Base-by-base conservation (phyloP, 2,888 invertebrate species). In the Minunthozetes semirufus region DNA sequence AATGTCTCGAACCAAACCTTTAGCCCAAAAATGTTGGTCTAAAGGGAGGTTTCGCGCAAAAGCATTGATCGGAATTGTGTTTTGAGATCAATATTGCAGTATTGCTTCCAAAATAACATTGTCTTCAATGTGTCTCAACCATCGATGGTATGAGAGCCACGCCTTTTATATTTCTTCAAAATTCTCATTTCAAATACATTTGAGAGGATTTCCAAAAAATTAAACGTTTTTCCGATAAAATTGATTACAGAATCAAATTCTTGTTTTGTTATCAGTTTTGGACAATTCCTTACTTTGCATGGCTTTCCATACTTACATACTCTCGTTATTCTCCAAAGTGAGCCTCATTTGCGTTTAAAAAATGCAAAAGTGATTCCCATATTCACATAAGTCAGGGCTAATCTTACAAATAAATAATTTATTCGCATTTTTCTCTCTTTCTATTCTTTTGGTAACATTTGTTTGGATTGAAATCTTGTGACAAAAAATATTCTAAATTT, bases 11-110 rank as follows among this genome's bases (percentile, higher is more conserved):
- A 61, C 4, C 61, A 61, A 61, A 61, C 61, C 61, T 61, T 61
- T 61, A 29, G 61, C 61, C 61, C 4, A 66, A 38, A 66, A 66
- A 66, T 66, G 66, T 38, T 66, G 33, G 19, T 66, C 9, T 38
- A n/a, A 66, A 66, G 66, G 66, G 66, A 66, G 66, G 66, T 33
- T 11, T 66, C 38, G 66, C 66, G 66, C 66, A 66, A 66, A 38
- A 38, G 33, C 66, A 66, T 66, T 66, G 66, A 15, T 38, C 22
- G 19, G 9, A 66, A 15, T 25, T 8, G 17, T 19, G 6, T 66
- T 38, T 38, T 66, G 1, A 38, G 38, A 66, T 66, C 66, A 66
- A 66, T 66, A 66, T n/a, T 66, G 66, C 66, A 66, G 66, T 38
- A 33, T 33, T 66, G 38, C n/a, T 38, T 66, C 38, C 27, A 25